These are phyloP conservation scores for Thinocorus orbignyianus DNA, from an alignment of 2,113 vertebrate genomes.

Conservation along the genomic window DNA sequence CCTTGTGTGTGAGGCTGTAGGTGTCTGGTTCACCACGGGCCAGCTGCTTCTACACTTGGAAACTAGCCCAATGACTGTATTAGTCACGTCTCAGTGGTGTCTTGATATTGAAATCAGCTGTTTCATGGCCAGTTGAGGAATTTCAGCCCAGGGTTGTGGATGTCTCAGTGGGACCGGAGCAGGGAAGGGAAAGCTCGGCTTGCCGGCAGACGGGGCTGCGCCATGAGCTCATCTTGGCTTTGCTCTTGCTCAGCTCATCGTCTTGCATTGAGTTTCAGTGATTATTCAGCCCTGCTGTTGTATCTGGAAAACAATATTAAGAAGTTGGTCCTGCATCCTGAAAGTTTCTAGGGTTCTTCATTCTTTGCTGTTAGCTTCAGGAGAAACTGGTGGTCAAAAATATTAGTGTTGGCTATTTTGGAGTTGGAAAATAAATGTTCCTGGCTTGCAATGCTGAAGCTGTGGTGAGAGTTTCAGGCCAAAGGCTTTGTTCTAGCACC, in stretches of 20 bases:
- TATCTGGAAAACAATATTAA: neutral
- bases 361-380: neutral
- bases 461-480: neutral
- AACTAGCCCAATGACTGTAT: neutral
- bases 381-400: neutral
- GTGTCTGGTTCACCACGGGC: neutral
- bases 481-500: neutral
- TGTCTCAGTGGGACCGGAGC: neutral
- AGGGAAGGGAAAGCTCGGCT: neutral
- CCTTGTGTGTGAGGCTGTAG: neutral
- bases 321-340: neutral
- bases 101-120: neutral
- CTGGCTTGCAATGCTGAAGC: neutral
- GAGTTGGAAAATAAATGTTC: neutral
- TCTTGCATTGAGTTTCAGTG: neutral
- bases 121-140: neutral
- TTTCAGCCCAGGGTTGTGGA: neutral
- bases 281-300: neutral
- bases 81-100: neutral
- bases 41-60: neutral
- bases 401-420: neutral
- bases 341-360: neutral
- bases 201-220: fast-evolving
- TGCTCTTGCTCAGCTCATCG: neutral
- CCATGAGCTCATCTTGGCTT: constrained; percentile 33